These are phyloP conservation scores for Reticulitermes lucifugus DNA, from an alignment of 2,888 invertebrate genomes.

Conservation along the genomic window DNA sequence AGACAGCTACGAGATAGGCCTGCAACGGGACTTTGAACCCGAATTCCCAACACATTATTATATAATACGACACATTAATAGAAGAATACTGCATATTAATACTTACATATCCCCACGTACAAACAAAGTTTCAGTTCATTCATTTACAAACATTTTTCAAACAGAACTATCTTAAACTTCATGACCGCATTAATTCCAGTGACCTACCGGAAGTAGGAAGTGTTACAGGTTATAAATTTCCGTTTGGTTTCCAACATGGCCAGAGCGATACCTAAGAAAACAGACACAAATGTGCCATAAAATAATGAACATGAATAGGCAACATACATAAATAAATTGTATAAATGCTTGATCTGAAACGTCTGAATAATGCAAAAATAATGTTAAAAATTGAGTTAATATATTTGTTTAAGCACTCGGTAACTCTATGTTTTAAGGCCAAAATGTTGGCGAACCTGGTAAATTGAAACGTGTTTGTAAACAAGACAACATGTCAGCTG, in stretches of 20 bases:
- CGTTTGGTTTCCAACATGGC: conserved; percentile 7
- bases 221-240: conserved; percentile 51
- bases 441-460: not conserved
- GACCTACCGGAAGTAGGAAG: conserved; percentile 55
- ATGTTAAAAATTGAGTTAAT: not conserved
- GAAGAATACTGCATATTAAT: not conserved
- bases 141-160: conserved; percentile 45
- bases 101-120: conserved; percentile 47
- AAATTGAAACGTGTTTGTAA: conserved; percentile 17
- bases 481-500: conserved; percentile 21
- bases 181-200: conserved; percentile 52
- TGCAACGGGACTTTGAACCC: conserved; percentile 42
- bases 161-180: conserved; percentile 39
- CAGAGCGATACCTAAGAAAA: not conserved
- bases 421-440: not conserved
- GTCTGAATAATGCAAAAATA: not conserved
- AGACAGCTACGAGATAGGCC: conserved; percentile 35
- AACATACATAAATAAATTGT: not conserved
- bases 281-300: not conserved
- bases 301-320: not conserved
- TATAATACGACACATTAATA: not conserved
- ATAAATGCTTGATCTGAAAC: not conserved
- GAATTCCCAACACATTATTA: not conserved
- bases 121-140: conserved; percentile 28
- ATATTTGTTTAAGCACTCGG: not conserved